Base-by-base conservation (phyloP, 2,113 vertebrate genomes). In the Corythaixoides concolor region DNA sequence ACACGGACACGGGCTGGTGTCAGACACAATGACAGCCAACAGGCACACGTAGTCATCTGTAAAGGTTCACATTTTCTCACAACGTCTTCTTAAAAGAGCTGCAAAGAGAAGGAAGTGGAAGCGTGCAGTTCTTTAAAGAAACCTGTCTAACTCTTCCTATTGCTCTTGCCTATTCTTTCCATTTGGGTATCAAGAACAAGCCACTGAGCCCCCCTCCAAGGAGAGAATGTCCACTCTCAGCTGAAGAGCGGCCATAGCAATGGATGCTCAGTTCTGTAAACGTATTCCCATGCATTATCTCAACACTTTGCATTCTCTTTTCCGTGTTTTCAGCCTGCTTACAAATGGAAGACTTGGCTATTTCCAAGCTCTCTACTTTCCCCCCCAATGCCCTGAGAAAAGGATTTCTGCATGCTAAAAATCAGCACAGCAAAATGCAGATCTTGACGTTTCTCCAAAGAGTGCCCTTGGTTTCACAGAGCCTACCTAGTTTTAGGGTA, bases 351-450 rank as follows among this genome's bases (percentile, higher is more conserved):
- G 9, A 58, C 16, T 43, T 35, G 53, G 28, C 60, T 85, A 9
- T 24, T 30, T 49, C 35, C 15, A 93, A 17, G 8, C 28, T 74
- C 60, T 70, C 50, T 56, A 6, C 70, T 79, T 47, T 41, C 27
- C 5, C 26, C 26, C 8, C 8, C 30, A 45, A 0, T 4, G 7
- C 20, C n/a, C 26, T 16, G 2, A 6, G 28, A 30, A 49, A 55
- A 58, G 28, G 58, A 67, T 59, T 93, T 58, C 50, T 45, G 19
- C 2, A 0, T 6, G 22, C 33, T 64, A 41, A 47, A 69, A 76
- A n/a, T 20, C 27, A 66, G 28, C n/a, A 47, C 8, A 59, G 78
- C 32, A 60, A 69, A 89, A 73, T 18, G 41, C 49, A 74, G 45
- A 73, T 30, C 17, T 66, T 58, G 14, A 12, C 2, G 5, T n/a